Percentiles rank a stretch among this genome's conserved stretches.
phyloP scores from a whole-genome alignment of 2,797 vertebrate species.

The Syngnathus acus region DNA sequence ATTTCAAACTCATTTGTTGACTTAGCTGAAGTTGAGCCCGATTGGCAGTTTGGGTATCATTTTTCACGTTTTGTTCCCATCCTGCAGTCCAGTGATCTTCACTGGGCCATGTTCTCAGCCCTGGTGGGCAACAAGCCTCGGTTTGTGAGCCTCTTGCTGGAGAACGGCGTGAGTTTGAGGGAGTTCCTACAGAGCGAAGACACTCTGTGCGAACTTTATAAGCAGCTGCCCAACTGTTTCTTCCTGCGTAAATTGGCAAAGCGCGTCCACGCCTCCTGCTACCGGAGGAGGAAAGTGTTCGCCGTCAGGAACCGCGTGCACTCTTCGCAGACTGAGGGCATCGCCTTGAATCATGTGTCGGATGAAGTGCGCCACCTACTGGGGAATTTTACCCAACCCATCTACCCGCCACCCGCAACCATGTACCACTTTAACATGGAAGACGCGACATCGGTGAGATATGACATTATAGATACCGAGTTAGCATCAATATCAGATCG shows the following conservation, averaged over 20 bases:
- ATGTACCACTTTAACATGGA: constrained; percentile 41
- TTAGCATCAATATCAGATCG: no score
- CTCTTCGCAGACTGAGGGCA: neutral
- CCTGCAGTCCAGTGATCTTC: constrained; percentile 80
- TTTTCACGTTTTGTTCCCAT: neutral
- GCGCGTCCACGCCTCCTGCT: constrained; percentile 57
- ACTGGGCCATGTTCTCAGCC: constrained; percentile 82
- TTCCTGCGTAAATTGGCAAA: constrained; percentile 80
- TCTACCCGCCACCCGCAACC: constrained; percentile 63
- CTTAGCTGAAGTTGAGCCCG: no score
- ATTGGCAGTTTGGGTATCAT: no score
- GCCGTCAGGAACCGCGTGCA: neutral
- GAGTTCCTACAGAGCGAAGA: constrained; percentile 76
- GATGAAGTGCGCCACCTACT: constrained; percentile 81
- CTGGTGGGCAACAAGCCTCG: constrained; percentile 83
- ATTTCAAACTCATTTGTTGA: no score
- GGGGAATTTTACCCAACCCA: constrained; percentile 76
- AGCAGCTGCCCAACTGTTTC: constrained; percentile 73
- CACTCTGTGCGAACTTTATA: constrained; percentile 75
- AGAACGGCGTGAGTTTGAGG: constrained; percentile 80
- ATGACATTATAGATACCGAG: no score
- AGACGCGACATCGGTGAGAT: constrained; percentile 46
- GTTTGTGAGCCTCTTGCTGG: constrained; percentile 89
- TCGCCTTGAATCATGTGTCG: constrained; percentile 76
- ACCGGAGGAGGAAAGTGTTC: constrained; percentile 12